Base-by-base conservation (phyloP, 1,140 invertebrate species). In the Lysiphlebus fabarum region DNA sequence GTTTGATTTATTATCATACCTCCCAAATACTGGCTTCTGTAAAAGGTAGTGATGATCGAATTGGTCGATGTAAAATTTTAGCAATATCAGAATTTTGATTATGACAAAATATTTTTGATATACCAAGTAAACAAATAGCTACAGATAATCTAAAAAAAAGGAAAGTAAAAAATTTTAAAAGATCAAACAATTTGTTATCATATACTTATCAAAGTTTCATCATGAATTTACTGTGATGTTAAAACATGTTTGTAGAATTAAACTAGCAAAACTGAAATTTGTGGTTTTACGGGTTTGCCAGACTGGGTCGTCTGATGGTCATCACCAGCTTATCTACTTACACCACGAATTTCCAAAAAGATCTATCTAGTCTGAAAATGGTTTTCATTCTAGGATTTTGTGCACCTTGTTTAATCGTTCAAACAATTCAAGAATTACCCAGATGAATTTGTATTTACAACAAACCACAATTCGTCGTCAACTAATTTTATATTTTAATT, bases 21-120 rank as follows among this genome's bases (percentile, higher is more conserved):
- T 73, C 75, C 67, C 71, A 67, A 47, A 65, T 70, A 58, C 78
- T 80, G 50, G 62, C 64, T 33, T 72, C 61, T n/a, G 77, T 75
- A 64, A 68, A 80, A 10, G 71, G 62, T 36, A 78, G 54, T 7
- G 70, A 66, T 26, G 17, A 26, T 51, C 76, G 70, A 47, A 78
- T 76, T 8, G 77, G 76, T 57, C 77, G 68, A 50, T 78, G 76
- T 7, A 78, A 68, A 34, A 76, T 67, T 61, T 70, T 63, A 6
- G 77, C 74, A 12, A 78, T 70, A 61, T 78, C 67, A 40, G 77
- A 77, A 64, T 72, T 77, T 43, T 44, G 62, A 14, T 42, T 43
- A 4, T 43, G 53, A 10, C 34, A 47, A 10, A 9, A 53, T 36
- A 37, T 9, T 5, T 12, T 12, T 17, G 53, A 36, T 0, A 41